These are phyloP conservation scores for Steatornis caripensis DNA, from an alignment of 2,113 vertebrate genomes.

Conservation along the genomic window DNA sequence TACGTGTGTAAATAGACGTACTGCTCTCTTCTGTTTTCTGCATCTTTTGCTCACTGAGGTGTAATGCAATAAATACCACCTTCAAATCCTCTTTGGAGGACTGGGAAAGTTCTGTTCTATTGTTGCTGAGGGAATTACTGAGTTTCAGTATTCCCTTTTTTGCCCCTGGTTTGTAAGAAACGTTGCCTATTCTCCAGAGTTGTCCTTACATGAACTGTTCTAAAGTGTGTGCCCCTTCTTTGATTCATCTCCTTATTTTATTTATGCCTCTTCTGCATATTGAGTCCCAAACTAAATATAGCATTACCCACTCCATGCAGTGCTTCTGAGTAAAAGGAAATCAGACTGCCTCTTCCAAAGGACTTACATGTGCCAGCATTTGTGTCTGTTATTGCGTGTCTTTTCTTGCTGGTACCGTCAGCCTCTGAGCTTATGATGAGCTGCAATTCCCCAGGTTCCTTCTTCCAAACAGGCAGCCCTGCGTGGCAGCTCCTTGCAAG, in stretches of 20 bases:
- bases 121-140: neutral
- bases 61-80: neutral
- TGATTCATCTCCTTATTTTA: neutral
- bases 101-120: neutral
- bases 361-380: rapidly evolving
- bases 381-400: neutral
- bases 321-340: neutral
- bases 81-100: neutral
- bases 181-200: neutral
- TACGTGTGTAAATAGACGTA: neutral
- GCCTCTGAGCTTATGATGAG: neutral
- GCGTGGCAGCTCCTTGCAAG: neutral
- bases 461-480: neutral
- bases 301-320: neutral
- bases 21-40: neutral
- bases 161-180: neutral
- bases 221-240: neutral
- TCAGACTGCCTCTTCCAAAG: neutral
- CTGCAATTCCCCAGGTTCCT: neutral
- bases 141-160: neutral
- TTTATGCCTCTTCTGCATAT: neutral
- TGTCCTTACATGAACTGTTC: neutral
- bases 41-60: neutral
- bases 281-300: neutral
- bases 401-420: neutral